These are phyloP conservation scores for Setipinna tenuifilis DNA, from an alignment of 2,797 vertebrate genomes.

Conservation along the genomic window DNA sequence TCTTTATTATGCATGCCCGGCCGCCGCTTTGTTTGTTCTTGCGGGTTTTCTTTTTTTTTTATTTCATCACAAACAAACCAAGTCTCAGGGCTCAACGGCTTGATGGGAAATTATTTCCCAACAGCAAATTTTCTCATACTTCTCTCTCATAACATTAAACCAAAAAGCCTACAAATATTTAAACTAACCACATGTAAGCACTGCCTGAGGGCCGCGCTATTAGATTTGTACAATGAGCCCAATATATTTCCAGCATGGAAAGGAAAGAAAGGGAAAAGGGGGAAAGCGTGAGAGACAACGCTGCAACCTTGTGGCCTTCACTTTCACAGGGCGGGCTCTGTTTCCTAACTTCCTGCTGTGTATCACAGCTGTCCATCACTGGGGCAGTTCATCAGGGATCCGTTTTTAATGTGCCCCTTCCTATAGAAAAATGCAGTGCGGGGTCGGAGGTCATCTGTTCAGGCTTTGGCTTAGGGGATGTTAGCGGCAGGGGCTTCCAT, in stretches of 20 bases:
- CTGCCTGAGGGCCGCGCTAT: background rate
- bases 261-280: too few species aligned
- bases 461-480: slow-evolving; percentile 19
- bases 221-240: background rate
- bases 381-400: background rate
- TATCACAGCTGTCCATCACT: slow-evolving; percentile 13
- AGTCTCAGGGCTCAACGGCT: background rate
- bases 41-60: background rate
- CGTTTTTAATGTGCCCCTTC: background rate
- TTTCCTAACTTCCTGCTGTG: slow-evolving; percentile 1
- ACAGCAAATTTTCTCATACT: background rate
- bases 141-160: background rate
- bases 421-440: background rate
- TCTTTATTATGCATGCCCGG: background rate
- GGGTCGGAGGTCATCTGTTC: slow-evolving; percentile 7
- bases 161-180: background rate
- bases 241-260: background rate
- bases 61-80: background rate
- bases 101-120: background rate
- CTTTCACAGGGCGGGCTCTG: background rate
- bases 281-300: background rate
- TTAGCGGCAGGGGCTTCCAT: slow-evolving; percentile 6
- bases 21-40: background rate
- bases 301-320: background rate
- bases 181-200: background rate